Evolutionary conservation across 1,140 invertebrate genomes (phyloP), one percentile per base, ranked within the genome.

Genomic region (Cherax quadricarinatus): DNA sequence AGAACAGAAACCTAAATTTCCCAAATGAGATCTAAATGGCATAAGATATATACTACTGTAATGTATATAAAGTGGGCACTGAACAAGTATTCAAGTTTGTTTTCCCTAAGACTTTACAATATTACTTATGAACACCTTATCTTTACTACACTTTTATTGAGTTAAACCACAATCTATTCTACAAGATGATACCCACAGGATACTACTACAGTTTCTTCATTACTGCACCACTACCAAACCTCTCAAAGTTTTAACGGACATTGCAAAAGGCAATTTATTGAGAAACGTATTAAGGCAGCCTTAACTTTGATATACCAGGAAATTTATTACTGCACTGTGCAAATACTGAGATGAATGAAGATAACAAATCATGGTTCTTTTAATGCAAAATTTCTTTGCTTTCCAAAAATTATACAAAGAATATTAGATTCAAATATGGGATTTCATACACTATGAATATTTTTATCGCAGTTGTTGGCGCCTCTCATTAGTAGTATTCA

Each of bases 251-350:
- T 66, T 85, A 48, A 7, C 21, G 12, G 30, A n/a, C 79, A 80
- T 51, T 80, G 79, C 75, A 81, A 62, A 41, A 86, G 48, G 86
- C 70, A 30, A 79, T 57, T 88, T 75, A 66, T 88, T 80, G 49
- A 75, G 73, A 81, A 62, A 80, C 9, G 62, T 66, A 60, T 81
- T 88, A 88, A 88, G 86, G 86, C 86, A 88, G 86, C 78, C 86
- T 24, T 88, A 75, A 88, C 86, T 88, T 88, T 88, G 86, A 88
- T 88, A 81, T 88, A n/a, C n/a, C n/a, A 78, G 62, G 49, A 88
- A 88, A 60, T 88, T 88, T 21, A 88, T 81, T 62, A 60, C 62
- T 84, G 75, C 60, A 6, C 53, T 60, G 24, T 62, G 81, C 30
- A 80, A 62, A 81, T 88, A 53, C 75, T 10, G 57, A 88, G 1